These are phyloP conservation scores for Bambusicola thoracicus DNA, from an alignment of 2,113 vertebrate species.

Conservation along the genomic window DNA sequence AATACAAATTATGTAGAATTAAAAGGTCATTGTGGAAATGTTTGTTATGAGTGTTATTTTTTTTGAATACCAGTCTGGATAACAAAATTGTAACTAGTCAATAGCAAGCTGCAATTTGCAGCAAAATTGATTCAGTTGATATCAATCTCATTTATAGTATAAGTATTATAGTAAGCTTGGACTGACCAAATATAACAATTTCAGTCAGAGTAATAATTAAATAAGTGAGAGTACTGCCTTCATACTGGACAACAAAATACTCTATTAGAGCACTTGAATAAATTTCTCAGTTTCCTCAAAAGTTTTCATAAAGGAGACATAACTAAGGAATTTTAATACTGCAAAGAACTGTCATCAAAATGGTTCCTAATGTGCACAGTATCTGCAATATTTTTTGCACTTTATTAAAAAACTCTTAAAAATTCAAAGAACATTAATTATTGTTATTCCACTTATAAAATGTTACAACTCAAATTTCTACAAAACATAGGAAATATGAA, in stretches of 20 bases:
- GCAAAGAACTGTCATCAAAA: not conserved
- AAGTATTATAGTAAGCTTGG: not conserved
- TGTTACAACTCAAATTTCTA: not conserved
- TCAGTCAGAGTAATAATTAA: not conserved
- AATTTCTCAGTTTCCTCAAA: not conserved
- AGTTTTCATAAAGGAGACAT: not conserved
- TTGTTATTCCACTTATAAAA: not conserved
- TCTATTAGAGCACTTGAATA: not conserved
- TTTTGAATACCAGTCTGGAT: not conserved
- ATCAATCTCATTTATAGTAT: not conserved
- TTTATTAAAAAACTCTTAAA: not conserved
- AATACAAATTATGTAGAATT: not conserved
- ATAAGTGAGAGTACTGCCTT: not conserved
- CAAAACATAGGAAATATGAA: not conserved
- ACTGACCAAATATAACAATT: not conserved
- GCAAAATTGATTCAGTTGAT: not conserved
- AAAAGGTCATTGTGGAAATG: too few relatives aligned
- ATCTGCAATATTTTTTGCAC: not conserved
- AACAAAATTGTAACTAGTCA: not conserved
- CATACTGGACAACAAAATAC: not conserved
- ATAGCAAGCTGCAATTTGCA: not conserved
- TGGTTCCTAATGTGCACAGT: not conserved
- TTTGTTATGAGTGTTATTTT: not conserved
- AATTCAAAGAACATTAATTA: not conserved
- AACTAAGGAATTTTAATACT: not conserved